Evolutionary conservation across 1,140 invertebrate genomes (phyloP).

Genomic region (Coenobita brevimanus): DNA sequence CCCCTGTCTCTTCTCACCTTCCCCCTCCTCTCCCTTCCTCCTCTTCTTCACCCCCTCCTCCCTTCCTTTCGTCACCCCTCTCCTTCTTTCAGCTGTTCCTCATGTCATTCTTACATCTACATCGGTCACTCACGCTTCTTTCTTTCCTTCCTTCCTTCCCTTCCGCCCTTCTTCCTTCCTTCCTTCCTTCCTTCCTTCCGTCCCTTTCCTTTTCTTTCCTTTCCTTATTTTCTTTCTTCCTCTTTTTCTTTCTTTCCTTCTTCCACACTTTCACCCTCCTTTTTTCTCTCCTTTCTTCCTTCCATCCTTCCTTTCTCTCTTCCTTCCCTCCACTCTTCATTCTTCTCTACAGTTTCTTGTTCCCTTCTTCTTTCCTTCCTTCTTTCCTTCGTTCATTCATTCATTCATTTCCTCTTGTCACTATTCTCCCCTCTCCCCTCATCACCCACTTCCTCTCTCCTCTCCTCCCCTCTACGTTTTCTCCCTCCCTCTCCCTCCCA

Average conservation of each 20-base stretch:
- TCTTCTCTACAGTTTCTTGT: neutral
- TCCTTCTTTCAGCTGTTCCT: neutral
- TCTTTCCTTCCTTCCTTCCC: neutral
- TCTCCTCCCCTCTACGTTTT: neutral
- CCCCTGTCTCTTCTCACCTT: neutral
- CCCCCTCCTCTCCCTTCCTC: neutral
- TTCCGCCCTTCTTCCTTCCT: neutral
- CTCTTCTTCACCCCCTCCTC: neutral
- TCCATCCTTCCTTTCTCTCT: neutral
- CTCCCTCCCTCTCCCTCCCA: neutral
- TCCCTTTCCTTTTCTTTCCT: neutral
- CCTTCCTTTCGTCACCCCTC: neutral
- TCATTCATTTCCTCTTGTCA: neutral
- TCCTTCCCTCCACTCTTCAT: neutral
- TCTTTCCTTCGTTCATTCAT: neutral
- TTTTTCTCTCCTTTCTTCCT: neutral
- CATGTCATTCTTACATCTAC: neutral
- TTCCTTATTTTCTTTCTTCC: neutral
- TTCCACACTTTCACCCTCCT: neutral
- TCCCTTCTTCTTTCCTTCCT: neutral
- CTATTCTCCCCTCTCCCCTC: neutral
- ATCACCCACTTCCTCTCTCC: neutral
- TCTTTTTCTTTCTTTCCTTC: neutral
- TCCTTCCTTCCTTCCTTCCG: neutral
- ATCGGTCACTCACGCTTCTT: neutral